phyloP scores from a whole-genome alignment of 2,113 vertebrate genomes.

The Gila orcuttii region DNA sequence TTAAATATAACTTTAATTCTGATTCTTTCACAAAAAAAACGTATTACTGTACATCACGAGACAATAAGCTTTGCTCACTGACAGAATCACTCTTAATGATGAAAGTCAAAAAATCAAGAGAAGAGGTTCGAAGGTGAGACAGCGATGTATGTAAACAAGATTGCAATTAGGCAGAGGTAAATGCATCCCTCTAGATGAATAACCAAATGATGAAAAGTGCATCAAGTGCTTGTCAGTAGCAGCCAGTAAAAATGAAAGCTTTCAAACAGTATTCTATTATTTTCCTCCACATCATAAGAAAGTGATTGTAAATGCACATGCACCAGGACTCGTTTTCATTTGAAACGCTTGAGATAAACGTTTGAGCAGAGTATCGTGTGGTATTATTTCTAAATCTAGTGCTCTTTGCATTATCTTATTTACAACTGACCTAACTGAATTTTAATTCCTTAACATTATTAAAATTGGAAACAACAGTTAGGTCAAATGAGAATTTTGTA shows the following conservation, averaged over 20 bases:
- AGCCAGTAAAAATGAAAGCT: background rate
- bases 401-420: background rate
- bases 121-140: slow-evolving; percentile 8
- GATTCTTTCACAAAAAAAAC: background rate
- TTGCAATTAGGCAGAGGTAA: background rate
- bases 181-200: background rate
- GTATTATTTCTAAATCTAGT: background rate
- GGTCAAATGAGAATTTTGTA: background rate
- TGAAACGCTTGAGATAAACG: background rate
- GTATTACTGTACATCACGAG: background rate
- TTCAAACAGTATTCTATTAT: background rate
- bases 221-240: slow-evolving; percentile 1
- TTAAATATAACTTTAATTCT: slow-evolving; percentile 39
- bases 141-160: slow-evolving; percentile 19
- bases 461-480: background rate
- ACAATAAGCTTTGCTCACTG: background rate
- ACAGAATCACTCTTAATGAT: background rate
- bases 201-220: slow-evolving; percentile 25
- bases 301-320: background rate
- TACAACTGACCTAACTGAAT: background rate
- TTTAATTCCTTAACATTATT: background rate
- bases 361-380: background rate
- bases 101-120: background rate
- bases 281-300: background rate
- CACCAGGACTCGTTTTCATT: background rate